A percentile compares a stretch with the other conserved stretches of the same genome.
phyloP scores from a whole-genome alignment of 1,140 invertebrate species.

The Hyposmocoma kahamanoa region DNA sequence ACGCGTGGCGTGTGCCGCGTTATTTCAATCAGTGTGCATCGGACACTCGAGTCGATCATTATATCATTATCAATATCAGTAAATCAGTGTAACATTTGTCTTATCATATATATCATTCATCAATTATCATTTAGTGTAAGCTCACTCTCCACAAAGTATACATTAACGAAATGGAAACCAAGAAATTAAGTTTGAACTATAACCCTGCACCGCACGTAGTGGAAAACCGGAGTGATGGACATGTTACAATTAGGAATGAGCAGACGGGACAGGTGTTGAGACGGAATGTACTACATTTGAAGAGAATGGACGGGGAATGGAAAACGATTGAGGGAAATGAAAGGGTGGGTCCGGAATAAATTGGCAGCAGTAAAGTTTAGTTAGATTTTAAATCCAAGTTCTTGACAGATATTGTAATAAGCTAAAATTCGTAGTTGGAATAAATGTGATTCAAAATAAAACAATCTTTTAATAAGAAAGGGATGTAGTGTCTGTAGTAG shows the following conservation, averaged over 20 bases:
- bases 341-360: neutral
- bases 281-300: slow-evolving; percentile 3
- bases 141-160: no score
- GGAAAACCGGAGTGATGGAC: neutral
- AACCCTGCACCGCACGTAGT: neutral
- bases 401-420: neutral
- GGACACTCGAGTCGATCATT: no score
- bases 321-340: neutral
- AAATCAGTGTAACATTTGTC: no score
- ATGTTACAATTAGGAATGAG: neutral
- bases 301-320: slow-evolving; percentile 4
- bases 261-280: neutral
- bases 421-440: neutral
- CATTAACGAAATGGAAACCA: no score
- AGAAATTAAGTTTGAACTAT: no score
- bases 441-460: neutral
- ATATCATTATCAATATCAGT: no score
- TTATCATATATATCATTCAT: no score
- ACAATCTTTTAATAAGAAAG: slow-evolving; percentile 2
- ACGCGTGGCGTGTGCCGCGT: no score
- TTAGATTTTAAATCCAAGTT: neutral
- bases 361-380: neutral
- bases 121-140: no score
- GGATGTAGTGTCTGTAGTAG: slow-evolving; percentile 6
- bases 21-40: no score